A percentile compares a stretch with the other conserved stretches of the same genome.
These are phyloP conservation scores for Aix galericulata DNA, from an alignment of 2,113 vertebrate genomes.

Conservation along the genomic window DNA sequence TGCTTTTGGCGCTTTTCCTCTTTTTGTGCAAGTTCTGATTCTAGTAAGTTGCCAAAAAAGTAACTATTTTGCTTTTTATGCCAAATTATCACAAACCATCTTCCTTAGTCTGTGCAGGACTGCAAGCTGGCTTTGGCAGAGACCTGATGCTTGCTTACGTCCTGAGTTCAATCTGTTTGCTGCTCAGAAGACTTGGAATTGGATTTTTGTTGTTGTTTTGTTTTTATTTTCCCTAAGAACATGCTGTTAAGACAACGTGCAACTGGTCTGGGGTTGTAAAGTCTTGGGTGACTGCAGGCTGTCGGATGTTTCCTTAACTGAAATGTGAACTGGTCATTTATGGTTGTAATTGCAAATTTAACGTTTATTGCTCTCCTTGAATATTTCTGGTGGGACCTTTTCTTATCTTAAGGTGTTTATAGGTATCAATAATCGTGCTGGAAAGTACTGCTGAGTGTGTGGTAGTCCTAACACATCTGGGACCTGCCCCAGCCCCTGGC, in stretches of 20 bases:
- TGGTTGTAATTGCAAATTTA: background rate
- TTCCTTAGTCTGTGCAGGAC: background rate
- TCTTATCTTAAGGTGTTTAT: background rate
- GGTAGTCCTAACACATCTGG: background rate
- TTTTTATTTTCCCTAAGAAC: background rate
- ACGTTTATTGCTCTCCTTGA: background rate
- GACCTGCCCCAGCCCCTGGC: background rate
- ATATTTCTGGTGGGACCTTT: background rate
- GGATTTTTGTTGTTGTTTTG: background rate
- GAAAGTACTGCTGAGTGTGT: background rate
- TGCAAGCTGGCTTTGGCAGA: background rate
- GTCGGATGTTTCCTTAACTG: background rate
- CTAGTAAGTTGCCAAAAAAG: background rate
- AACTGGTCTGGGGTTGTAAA: background rate
- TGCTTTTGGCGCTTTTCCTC: slow-evolving; percentile 36
- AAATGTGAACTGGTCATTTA: background rate
- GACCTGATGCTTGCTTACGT: background rate
- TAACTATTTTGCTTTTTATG: background rate
- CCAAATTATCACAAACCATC: background rate
- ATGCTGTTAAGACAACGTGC: background rate
- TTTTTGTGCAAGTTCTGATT: slow-evolving; percentile 8
- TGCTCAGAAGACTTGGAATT: background rate
- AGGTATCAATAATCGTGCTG: background rate
- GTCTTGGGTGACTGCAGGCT: background rate
- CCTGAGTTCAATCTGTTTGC: background rate